These are phyloP conservation scores for Sebastes fasciatus DNA, from an alignment of 2,113 vertebrate genomes.

Conservation along the genomic window DNA sequence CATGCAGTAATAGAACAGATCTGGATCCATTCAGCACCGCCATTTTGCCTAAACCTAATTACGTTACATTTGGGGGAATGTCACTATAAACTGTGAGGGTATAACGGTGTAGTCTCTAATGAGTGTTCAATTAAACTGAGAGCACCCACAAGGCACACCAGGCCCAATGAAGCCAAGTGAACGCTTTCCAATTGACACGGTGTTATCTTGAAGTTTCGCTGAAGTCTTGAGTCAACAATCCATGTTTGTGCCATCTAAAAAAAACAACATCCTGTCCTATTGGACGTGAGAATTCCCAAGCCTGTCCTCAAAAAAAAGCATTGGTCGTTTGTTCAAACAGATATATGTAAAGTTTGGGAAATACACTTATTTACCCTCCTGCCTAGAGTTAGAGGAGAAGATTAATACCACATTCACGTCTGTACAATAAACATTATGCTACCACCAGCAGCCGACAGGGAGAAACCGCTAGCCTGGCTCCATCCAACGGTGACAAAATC, in stretches of 20 bases:
- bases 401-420: too few species aligned
- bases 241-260: constrained; percentile 17
- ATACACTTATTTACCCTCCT: too few species aligned
- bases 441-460: too few species aligned
- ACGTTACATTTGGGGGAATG: constrained; percentile 76
- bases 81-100: constrained; percentile 76
- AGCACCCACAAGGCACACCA: constrained; percentile 71
- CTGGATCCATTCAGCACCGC: constrained; percentile 67
- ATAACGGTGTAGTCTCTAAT: constrained; percentile 76
- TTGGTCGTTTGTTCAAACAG: not conserved
- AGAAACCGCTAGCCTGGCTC: too few species aligned
- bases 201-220: constrained; percentile 46
- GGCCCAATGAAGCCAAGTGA: constrained; percentile 59
- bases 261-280: constrained; percentile 5
- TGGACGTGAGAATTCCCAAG: not conserved
- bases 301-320: not conserved
- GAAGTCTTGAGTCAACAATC: constrained; percentile 54
- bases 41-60: constrained; percentile 72
- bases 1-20: constrained; percentile 63
- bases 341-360: not conserved
- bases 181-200: constrained; percentile 59
- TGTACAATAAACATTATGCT: too few species aligned
- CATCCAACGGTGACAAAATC: too few species aligned
- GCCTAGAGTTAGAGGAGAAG: too few species aligned
- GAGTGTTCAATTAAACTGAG: constrained; percentile 80